Conservation (phyloP, 2,888 invertebrate species). For the Alsophila aescularia region DNA sequence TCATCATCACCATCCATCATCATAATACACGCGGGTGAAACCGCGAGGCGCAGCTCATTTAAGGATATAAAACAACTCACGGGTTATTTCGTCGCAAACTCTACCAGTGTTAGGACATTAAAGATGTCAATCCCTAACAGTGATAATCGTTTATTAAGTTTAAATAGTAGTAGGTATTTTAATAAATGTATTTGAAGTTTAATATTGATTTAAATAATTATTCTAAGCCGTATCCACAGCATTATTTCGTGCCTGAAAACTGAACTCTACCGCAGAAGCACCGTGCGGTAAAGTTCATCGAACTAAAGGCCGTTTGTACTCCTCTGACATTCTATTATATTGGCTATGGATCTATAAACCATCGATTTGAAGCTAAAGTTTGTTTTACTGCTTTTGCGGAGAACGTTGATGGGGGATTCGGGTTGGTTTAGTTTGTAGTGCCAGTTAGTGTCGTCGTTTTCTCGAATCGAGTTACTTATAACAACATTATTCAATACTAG, state of each 20-base stretch:
- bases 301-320: conserved; percentile 44
- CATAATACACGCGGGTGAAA: too few relatives aligned
- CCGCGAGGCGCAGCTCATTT: too few relatives aligned
- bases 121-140: too few relatives aligned
- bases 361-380: conserved; percentile 18
- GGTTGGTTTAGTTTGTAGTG: not conserved
- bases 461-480: not conserved
- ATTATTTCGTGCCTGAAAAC: conserved; percentile 58
- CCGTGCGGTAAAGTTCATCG: conserved; percentile 61
- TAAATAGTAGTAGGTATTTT: not conserved
- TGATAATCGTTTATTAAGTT: too few relatives aligned
- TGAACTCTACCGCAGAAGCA: conserved; percentile 52
- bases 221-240: conserved; percentile 38
- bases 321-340: conserved; percentile 20
- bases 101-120: too few relatives aligned
- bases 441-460: not conserved
- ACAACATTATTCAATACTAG: too few relatives aligned
- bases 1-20: too few relatives aligned
- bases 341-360: conserved; percentile 18
- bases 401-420: not conserved
- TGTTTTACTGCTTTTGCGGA: conserved; percentile 9
- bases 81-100: too few relatives aligned
- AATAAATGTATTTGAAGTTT: not conserved
- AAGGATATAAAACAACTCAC: too few relatives aligned
- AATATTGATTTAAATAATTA: not conserved